These are phyloP conservation scores for Metellina segmentata DNA, from an alignment of 2,888 invertebrate genomes.

Conservation along the genomic window DNA sequence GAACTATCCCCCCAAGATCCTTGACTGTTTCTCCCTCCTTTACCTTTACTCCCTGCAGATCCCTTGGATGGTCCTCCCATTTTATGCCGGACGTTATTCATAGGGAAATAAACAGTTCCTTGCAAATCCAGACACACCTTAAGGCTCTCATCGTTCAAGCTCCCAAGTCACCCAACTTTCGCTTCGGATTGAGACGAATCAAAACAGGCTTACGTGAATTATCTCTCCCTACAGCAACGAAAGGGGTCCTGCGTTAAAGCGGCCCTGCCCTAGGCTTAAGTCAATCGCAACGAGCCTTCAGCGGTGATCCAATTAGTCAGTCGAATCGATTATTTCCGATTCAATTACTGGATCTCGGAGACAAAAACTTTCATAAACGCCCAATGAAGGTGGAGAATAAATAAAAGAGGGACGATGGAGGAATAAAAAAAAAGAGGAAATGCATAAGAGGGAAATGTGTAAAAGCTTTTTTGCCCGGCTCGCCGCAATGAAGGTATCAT, in stretches of 20 bases:
- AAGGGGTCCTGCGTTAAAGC: neutral
- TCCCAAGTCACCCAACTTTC: neutral
- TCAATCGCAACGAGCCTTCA: neutral
- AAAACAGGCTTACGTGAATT: conserved; percentile 24
- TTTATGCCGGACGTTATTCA: too few relatives aligned
- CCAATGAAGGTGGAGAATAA: conserved; percentile 7
- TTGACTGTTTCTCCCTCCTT: too few relatives aligned
- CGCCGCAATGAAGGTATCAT: conserved; percentile 38
- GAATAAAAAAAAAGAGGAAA: conserved; percentile 14
- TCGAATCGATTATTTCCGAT: conserved; percentile 48
- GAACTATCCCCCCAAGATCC: too few relatives aligned
- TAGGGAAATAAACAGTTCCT: neutral
- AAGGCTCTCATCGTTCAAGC: neutral
- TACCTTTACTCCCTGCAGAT: too few relatives aligned
- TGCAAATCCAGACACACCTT: neutral
- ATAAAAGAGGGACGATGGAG: neutral
- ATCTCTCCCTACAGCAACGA: neutral
- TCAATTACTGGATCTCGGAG: conserved; percentile 41
- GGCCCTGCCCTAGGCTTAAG: neutral
- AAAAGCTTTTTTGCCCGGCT: neutral
- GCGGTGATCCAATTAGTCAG: conserved; percentile 43
- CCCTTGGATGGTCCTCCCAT: too few relatives aligned
- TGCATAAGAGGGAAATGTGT: neutral
- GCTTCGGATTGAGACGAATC: conserved; percentile 23
- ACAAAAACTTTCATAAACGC: conserved; percentile 48